These are phyloP conservation scores for Gymnocheta viridis DNA, from an alignment of 2,888 invertebrate species.

Conservation along the genomic window DNA sequence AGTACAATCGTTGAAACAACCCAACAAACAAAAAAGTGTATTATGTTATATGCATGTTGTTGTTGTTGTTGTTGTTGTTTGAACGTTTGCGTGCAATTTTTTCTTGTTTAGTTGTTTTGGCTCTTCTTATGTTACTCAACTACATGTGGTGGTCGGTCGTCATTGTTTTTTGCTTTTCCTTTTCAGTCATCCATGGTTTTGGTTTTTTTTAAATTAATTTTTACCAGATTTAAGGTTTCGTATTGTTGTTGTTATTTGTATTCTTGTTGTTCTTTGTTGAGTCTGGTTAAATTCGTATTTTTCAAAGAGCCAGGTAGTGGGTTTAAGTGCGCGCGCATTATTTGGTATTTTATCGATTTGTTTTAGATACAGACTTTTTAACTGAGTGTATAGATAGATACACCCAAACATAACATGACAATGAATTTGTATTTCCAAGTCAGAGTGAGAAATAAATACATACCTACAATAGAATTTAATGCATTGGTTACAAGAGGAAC, in stretches of 20 bases:
- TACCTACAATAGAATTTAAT: neutral
- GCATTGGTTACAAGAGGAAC: neutral
- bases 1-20: slow-evolving; percentile 39
- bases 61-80: too few species aligned
- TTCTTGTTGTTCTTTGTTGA: neutral
- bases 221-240: slow-evolving; percentile 40
- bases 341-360: slow-evolving; percentile 64
- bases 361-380: slow-evolving; percentile 61
- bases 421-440: neutral
- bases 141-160: slow-evolving; percentile 49
- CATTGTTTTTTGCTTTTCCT: slow-evolving; percentile 45
- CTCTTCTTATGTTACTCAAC: slow-evolving; percentile 33
- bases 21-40: neutral
- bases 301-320: slow-evolving; percentile 20
- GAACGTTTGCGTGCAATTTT: slow-evolving; percentile 49
- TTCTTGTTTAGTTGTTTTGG: neutral
- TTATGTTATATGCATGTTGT: too few species aligned
- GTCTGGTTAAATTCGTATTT: neutral
- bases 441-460: slow-evolving; percentile 31
- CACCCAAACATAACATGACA: neutral
- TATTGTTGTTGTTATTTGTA: neutral
- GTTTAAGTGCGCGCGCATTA: slow-evolving; percentile 66
- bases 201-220: slow-evolving; percentile 13
- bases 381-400: neutral
- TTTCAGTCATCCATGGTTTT: slow-evolving; percentile 63